Evolutionary conservation across 2,797 vertebrate genomes (phyloP).

Genomic region (Mallotus villosus): DNA sequence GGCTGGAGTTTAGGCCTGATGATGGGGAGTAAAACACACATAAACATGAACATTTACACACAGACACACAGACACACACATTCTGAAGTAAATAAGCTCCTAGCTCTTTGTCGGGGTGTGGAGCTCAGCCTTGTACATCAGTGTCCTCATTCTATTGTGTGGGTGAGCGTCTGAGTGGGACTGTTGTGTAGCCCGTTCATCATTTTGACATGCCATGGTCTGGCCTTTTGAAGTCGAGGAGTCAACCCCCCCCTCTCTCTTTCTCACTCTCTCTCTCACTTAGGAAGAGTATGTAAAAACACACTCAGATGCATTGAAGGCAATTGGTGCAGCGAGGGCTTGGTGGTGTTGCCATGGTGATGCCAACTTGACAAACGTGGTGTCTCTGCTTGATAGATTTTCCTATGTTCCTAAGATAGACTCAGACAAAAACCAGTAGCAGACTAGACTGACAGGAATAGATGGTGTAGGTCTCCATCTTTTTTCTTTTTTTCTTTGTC

Average conservation of each 20-base stretch:
- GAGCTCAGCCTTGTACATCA: slow-evolving; percentile 13
- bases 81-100: background rate
- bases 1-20: too few relatives aligned
- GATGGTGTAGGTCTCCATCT: background rate
- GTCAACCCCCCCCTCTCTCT: slow-evolving; percentile 9
- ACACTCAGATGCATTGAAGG: background rate
- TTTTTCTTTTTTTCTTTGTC: background rate
- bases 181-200: slow-evolving; percentile 3
- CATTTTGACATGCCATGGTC: background rate
- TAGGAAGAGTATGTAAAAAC: slow-evolving; percentile 23
- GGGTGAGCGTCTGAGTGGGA: background rate
- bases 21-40: background rate
- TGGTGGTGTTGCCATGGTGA: slow-evolving; percentile 47
- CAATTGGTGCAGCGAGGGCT: background rate
- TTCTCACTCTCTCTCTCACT: slow-evolving; percentile 16
- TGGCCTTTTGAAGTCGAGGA: slow-evolving; percentile 26
- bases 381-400: slow-evolving; percentile 24
- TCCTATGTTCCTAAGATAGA: slow-evolving; percentile 14
- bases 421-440: slow-evolving; percentile 24
- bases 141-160: background rate
- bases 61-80: slow-evolving; percentile 1
- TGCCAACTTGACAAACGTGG: slow-evolving; percentile 37
- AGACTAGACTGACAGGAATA: slow-evolving; percentile 27
- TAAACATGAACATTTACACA: background rate
- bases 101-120: background rate